Evolutionary conservation across 23 tunicate species (phyloP).

Genomic region (Trididemnum clinides): DNA sequence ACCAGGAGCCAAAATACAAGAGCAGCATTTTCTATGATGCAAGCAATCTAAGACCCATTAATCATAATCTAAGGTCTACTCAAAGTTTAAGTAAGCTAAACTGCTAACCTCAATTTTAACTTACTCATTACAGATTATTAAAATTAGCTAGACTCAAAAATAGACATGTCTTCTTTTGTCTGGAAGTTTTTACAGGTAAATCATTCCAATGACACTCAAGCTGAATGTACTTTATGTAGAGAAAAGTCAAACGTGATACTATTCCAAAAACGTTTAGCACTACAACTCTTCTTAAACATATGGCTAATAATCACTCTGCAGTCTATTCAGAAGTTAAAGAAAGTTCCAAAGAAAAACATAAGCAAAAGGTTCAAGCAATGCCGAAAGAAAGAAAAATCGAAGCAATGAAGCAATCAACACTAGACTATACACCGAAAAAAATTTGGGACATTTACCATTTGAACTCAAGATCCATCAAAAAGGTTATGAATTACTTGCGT

Average conservation of each 20-base stretch:
- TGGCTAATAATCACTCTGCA: neutral
- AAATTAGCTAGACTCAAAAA: neutral
- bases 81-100: too few relatives aligned
- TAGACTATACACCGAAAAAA: neutral
- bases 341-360: neutral
- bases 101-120: too few relatives aligned
- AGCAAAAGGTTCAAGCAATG: neutral
- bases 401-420: neutral
- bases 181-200: neutral
- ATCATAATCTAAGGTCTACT: too few relatives aligned
- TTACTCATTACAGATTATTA: too few relatives aligned
- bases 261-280: neutral
- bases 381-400: neutral
- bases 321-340: neutral
- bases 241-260: neutral
- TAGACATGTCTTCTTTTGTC: neutral
- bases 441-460: neutral
- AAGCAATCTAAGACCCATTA: too few relatives aligned
- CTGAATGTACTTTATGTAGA: neutral
- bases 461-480: neutral
- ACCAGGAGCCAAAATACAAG: too few relatives aligned
- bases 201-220: neutral
- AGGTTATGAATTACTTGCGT: neutral
- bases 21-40: too few relatives aligned
- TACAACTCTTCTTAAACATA: neutral